These are phyloP conservation scores for Drosophila albomicans DNA, from an alignment of 1,140 invertebrate species.

Conservation along the genomic window DNA sequence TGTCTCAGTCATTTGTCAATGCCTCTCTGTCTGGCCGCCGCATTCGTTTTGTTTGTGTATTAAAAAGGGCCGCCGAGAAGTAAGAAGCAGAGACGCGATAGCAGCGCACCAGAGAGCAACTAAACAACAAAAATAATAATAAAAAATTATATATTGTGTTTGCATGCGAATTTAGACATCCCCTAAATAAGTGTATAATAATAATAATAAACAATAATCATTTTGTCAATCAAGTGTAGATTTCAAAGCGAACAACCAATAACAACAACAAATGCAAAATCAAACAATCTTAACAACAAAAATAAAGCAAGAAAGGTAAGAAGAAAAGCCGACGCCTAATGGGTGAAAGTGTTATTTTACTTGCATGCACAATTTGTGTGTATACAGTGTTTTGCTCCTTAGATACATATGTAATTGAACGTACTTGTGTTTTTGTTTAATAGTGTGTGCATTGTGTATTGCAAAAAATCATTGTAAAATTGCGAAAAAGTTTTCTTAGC, in stretches of 20 bases:
- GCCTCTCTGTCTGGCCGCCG: constrained; percentile 41
- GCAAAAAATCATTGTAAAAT: constrained; percentile 24
- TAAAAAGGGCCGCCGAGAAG: constrained; percentile 49
- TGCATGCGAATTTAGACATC: constrained; percentile 40
- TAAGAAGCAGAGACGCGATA: constrained; percentile 51
- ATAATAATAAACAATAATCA: constrained; percentile 32
- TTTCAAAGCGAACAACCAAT: constrained; percentile 3
- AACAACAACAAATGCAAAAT: neutral
- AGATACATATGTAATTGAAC: neutral
- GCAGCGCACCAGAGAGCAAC: constrained; percentile 40
- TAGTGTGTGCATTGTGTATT: constrained; percentile 6
- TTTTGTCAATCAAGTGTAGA: constrained; percentile 29
- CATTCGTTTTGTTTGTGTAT: constrained; percentile 55
- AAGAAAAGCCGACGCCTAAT: constrained; percentile 51
- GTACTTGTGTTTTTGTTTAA: constrained; percentile 5
- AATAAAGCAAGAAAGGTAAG: constrained; percentile 35
- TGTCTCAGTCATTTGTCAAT: constrained; percentile 43
- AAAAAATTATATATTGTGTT: constrained; percentile 10
- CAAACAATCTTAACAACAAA: constrained; percentile 6
- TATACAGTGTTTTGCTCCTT: constrained; percentile 4
- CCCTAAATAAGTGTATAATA: neutral
- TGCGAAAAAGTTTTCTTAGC: constrained; percentile 42
- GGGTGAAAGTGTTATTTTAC: constrained; percentile 53
- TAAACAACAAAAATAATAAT: constrained; percentile 36
- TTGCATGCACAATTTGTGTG: constrained; percentile 18